Evolutionary conservation across 2,113 vertebrate species (phyloP), one percentile per base, ranked within the genome.

Genomic region (Marcusenius ussheri): DNA sequence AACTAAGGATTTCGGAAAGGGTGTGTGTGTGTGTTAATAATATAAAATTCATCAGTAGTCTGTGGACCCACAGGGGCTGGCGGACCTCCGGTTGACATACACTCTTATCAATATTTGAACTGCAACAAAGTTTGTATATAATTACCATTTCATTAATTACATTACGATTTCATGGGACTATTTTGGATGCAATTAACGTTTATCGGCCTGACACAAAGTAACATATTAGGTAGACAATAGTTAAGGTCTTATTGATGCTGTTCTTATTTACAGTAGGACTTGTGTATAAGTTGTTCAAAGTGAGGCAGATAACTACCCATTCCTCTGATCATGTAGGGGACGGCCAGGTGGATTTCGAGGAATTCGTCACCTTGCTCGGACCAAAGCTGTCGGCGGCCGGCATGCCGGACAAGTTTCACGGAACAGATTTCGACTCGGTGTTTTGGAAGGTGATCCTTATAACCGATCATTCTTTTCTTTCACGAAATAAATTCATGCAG

Each of bases 321-420:
- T 66, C 10, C 21, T 88, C 10, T 24, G 11, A 1, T 53, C 89
- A 86, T 83, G 9, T 94, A 99, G 98, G 98, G 0, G 98, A 99
- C 0, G 98, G 98, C 42, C 98, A 99, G 94, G 98, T 99, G 94
- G 98, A 99, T 94, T 99, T 99, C 2, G 98, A 99, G 92, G 98
- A 99, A 94, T 99, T 99, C 62, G 98, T 99, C 92, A 99, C 98
- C 1, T 95, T 99, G 47, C 94, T 99, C 91, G 98, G 98, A 50
- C 98, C 98, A 87, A 99, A 98, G 93, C 96, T 99, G 88, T 97
- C 98, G n/a, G 97, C 98, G 17, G 97, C 97, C 0, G 97, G 97
- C 15, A 94, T 99, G 92, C 98, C 98, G 0, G 98, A 99, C 95
- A 99, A 98, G 92, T 99, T 99, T 95, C 95, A 96, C 0, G 98